phyloP scores from a whole-genome alignment of 2,888 invertebrate genomes.

The Philaethria dido region DNA sequence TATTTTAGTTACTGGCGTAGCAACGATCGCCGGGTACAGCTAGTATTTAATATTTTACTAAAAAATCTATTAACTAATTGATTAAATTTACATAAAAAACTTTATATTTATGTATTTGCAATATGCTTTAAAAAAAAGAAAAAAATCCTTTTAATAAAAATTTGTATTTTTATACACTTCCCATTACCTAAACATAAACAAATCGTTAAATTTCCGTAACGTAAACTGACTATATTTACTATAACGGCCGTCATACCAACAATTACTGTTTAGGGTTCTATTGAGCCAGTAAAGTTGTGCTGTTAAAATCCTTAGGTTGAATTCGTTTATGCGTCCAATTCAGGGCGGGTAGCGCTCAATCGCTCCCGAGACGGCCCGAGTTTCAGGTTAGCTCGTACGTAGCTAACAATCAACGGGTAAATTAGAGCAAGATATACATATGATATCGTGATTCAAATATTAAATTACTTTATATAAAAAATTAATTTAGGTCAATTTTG shows the following conservation, averaged over 20 bases:
- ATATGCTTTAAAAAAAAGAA: too few relatives aligned
- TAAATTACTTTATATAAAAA: too few relatives aligned
- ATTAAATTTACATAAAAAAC: too few relatives aligned
- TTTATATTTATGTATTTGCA: too few relatives aligned
- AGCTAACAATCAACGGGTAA: slow-evolving; percentile 57
- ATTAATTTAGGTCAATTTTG: too few relatives aligned
- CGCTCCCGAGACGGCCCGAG: slow-evolving; percentile 70
- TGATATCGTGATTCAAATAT: slow-evolving; percentile 51
- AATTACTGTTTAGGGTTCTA: slow-evolving; percentile 26
- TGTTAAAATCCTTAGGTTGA: slow-evolving; percentile 78
- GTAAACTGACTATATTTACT: slow-evolving; percentile 4
- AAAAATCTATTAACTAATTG: too few relatives aligned
- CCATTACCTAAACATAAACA: neutral
- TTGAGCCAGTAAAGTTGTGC: slow-evolving; percentile 57
- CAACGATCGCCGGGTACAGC: too few relatives aligned
- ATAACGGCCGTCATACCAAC: slow-evolving; percentile 17
- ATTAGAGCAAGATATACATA: slow-evolving; percentile 59
- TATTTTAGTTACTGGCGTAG: too few relatives aligned
- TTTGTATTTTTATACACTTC: neutral
- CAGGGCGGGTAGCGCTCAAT: slow-evolving; percentile 65
- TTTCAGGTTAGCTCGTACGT: slow-evolving; percentile 65
- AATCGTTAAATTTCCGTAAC: slow-evolving; percentile 5
- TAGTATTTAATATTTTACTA: too few relatives aligned
- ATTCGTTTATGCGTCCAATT: slow-evolving; percentile 71
- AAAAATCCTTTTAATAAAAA: too few relatives aligned